Conservation (phyloP, 2,888 invertebrate genomes). For the Stictocephala bisonia region DNA sequence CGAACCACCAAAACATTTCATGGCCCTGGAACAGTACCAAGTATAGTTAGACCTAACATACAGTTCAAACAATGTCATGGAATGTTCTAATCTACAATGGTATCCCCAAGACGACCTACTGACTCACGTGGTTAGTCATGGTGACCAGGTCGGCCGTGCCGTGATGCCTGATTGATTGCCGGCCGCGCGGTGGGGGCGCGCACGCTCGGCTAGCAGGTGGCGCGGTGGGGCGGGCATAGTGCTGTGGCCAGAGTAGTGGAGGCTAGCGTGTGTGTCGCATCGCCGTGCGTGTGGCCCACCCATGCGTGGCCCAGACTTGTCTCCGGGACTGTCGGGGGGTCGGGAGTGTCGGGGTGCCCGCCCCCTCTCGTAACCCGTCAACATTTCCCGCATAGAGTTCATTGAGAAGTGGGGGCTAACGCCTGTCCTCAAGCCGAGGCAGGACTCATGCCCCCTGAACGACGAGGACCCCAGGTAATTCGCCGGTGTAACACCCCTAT, state of each 20-base stretch:
- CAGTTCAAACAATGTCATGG: no score
- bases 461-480: slow-evolving; percentile 79
- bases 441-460: slow-evolving; percentile 88
- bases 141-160: background rate
- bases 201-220: slow-evolving; percentile 41
- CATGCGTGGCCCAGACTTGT: slow-evolving; percentile 64
- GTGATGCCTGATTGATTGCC: slow-evolving; percentile 24
- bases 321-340: slow-evolving; percentile 69
- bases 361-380: slow-evolving; percentile 69
- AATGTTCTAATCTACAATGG: no score
- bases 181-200: slow-evolving; percentile 40
- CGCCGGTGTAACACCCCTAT: no score
- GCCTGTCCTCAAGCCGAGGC: slow-evolving; percentile 97
- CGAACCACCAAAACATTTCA: no score
- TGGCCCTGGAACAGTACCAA: no score
- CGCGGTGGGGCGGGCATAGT: slow-evolving; percentile 59
- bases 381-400: slow-evolving; percentile 98
- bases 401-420: slow-evolving; percentile 98
- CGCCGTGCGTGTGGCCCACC: slow-evolving; percentile 42
- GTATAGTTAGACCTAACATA: no score
- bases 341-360: slow-evolving; percentile 66
- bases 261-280: slow-evolving; percentile 35
- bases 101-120: no score
- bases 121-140: background rate
- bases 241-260: slow-evolving; percentile 38